phyloP scores from a whole-genome alignment of 2,797 vertebrate species.

The Xyrichtys novacula region DNA sequence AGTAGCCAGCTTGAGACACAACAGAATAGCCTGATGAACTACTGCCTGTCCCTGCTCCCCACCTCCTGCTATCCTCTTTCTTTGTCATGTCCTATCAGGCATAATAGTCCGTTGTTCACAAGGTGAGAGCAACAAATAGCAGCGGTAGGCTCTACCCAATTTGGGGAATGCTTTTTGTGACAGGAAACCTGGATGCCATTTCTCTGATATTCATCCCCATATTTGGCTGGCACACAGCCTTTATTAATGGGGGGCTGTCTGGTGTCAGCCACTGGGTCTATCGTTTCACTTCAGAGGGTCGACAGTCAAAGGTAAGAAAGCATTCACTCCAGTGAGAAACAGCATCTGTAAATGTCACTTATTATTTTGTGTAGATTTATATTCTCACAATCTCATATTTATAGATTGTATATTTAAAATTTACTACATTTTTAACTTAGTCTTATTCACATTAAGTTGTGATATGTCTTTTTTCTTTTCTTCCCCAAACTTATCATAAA shows the following conservation, averaged over 20 bases:
- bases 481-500: constrained; percentile 20
- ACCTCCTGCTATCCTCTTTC: constrained; percentile 42
- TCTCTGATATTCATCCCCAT: constrained; percentile 73
- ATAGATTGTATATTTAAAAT: background rate
- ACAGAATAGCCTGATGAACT: constrained; percentile 16
- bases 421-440: background rate
- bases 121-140: constrained; percentile 75
- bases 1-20: constrained; percentile 2
- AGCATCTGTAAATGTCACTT: background rate
- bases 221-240: constrained; percentile 74
- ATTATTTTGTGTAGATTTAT: background rate
- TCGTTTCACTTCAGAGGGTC: constrained; percentile 64
- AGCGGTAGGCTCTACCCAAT: constrained; percentile 58
- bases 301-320: constrained; percentile 66
- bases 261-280: constrained; percentile 57
- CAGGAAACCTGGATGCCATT: constrained; percentile 65
- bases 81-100: constrained; percentile 46
- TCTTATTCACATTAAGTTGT: background rate
- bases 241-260: constrained; percentile 70
- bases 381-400: too few species aligned
- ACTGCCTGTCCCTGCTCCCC: constrained; percentile 28
- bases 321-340: background rate
- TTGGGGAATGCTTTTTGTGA: constrained; percentile 66
- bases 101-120: constrained; percentile 52
- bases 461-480: constrained; percentile 19